These are phyloP conservation scores for Dorcus parallelipipedus DNA, from an alignment of 2,888 invertebrate genomes.

Conservation along the genomic window DNA sequence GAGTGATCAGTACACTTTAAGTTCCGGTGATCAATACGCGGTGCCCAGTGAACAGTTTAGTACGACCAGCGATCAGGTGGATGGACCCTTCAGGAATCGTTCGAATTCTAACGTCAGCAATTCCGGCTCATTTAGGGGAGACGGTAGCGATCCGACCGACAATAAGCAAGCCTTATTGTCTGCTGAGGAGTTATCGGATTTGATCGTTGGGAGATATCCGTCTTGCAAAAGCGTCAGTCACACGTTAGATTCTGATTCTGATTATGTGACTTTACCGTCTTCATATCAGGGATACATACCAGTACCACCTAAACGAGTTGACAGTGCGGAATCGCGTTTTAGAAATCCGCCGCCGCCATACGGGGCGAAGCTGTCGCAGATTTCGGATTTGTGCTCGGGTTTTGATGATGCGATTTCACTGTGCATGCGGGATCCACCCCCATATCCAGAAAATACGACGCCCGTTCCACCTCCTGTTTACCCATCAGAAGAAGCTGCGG, in stretches of 20 bases:
- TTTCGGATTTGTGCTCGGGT: conserved; percentile 24
- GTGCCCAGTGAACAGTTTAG: conserved; percentile 30
- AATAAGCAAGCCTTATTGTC: conserved; percentile 59
- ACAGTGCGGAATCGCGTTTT: conserved; percentile 52
- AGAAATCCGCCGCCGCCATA: conserved; percentile 52
- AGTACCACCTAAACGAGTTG: conserved; percentile 67
- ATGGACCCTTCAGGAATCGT: conserved; percentile 59
- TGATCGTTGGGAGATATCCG: conserved; percentile 80
- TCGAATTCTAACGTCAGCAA: conserved; percentile 79
- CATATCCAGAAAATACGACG: conserved; percentile 55
- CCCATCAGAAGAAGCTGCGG: conserved; percentile 68
- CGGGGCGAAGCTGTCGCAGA: conserved; percentile 38
- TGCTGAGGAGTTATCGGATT: conserved; percentile 78
- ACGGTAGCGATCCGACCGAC: conserved; percentile 85
- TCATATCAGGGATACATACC: conserved; percentile 55
- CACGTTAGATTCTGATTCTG: conserved; percentile 84
- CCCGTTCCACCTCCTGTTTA: conserved; percentile 56
- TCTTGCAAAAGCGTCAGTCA: conserved; percentile 76
- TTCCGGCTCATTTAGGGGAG: conserved; percentile 77
- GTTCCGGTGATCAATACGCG: conserved; percentile 42
- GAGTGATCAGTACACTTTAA: conserved; percentile 52
- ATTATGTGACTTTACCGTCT: conserved; percentile 76
- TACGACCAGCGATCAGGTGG: conserved; percentile 44
- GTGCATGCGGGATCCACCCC: conserved; percentile 61
- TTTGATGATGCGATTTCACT: conserved; percentile 38